Conservation (phyloP, 1,140 invertebrate genomes). For the Wasmannia auropunctata region DNA sequence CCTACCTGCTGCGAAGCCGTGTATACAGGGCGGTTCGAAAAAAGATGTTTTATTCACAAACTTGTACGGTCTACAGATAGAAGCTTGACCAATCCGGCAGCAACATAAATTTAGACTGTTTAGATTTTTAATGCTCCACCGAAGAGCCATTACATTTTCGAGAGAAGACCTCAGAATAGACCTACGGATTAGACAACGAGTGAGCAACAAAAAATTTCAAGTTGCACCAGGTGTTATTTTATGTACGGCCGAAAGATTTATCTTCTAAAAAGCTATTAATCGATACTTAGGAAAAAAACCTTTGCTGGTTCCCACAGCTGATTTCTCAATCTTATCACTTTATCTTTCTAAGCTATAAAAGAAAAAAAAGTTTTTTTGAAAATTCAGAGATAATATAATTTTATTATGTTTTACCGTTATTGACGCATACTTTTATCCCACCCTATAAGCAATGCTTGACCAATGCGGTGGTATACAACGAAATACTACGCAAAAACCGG, state of each 20-base stretch:
- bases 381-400: neutral
- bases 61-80: neutral
- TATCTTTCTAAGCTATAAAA: neutral
- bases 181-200: neutral
- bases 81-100: neutral
- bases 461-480: neutral
- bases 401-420: neutral
- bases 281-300: neutral
- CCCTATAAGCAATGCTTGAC: neutral
- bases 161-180: conserved; percentile 16
- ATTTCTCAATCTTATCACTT: neutral
- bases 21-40: conserved; percentile 33
- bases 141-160: neutral
- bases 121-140: neutral
- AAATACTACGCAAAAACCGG: conserved; percentile 18
- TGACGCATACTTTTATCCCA: neutral
- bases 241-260: neutral
- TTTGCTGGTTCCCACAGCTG: neutral
- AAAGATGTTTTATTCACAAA: neutral
- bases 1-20: conserved; percentile 25
- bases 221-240: neutral
- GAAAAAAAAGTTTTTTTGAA: neutral
- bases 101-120: conserved; percentile 32
- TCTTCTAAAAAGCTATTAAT: neutral
- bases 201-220: neutral